A percentile compares a stretch with the other conserved stretches of the same genome.
Conservation (phyloP, 2,888 invertebrate species). For the Iselma pallidipennis region DNA sequence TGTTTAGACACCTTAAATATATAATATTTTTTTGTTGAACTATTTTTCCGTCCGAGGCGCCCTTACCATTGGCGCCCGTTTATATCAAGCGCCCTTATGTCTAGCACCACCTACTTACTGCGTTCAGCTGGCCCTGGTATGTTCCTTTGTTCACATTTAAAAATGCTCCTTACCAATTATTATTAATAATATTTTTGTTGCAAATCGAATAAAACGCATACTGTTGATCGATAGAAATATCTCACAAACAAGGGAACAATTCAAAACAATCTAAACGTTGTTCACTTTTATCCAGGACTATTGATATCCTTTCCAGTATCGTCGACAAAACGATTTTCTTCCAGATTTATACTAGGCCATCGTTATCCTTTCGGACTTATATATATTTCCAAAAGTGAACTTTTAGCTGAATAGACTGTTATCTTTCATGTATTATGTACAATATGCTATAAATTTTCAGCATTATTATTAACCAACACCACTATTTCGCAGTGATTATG, state of each 20-base stretch:
- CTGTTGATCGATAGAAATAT: neutral
- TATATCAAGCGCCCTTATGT: no score
- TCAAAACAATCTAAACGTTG: neutral
- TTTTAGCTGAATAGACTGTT: neutral
- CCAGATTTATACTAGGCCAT: neutral
- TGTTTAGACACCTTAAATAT: no score
- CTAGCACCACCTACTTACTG: no score
- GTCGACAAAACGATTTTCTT: neutral
- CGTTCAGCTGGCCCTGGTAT: no score
- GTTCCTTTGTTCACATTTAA: no score
- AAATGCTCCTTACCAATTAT: no score
- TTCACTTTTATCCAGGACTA: slow-evolving; percentile 2
- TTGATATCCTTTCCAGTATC: slow-evolving; percentile 1
- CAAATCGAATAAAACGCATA: neutral
- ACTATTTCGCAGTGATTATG: neutral
- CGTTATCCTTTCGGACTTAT: neutral
- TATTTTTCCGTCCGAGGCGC: no score
- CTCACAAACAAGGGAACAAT: slow-evolving; percentile 1
- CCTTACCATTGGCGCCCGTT: no score
- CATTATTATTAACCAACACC: no score
- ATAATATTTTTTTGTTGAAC: no score
- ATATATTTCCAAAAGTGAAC: neutral
- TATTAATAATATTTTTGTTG: neutral
- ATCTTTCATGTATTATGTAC: neutral
- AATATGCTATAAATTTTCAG: no score